Base-by-base conservation (phyloP, 1,140 invertebrate species). In the Delia radicum region DNA sequence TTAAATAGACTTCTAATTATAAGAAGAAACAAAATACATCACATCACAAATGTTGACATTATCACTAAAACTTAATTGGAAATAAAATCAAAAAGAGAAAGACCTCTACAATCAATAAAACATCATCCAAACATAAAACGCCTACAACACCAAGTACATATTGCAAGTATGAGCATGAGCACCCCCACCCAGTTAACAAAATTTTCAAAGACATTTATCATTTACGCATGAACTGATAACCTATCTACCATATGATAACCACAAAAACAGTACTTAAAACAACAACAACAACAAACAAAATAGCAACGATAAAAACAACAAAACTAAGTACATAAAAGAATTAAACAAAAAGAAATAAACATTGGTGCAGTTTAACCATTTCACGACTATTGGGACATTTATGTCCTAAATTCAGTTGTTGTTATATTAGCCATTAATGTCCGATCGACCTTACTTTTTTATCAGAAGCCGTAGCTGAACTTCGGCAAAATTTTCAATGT, bases 181-280 rank as follows among this genome's bases (percentile, higher is more conserved):
- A 55, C 8, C 48, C n/a, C 21, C 8, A 55, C 6, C 48, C 48
- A 55, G 48, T 55, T 55, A 55, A 55, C 48, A 55, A 24, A 37
- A 55, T 55, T 55, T 18, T 33, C 65, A 33, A 69, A 69, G n/a
- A 33, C 65, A 69, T 69, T 69, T 69, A 69, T 69, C 65, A 69
- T 69, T 69, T 69, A 69, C 65, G 65, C 65, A 37, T 69, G 65
- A 69, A 33, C 31, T 69, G 21, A 69, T 37, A 69, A 33, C 29
- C 31, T 26, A 33, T 10, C 62, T 28, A 28, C 7, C 21, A 69
- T 69, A 33, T 69, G 29, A 69, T 69, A 69, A 69, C 65, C 65
- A 69, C 48, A 55, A 55, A 33, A 33, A 69, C 65, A 69, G 8
- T 24, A n/a, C 62, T 1, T 37, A 63, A 13, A 65, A 65, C 27